phyloP scores from a whole-genome alignment of 2,113 vertebrate species.

The Phainopepla nitens region DNA sequence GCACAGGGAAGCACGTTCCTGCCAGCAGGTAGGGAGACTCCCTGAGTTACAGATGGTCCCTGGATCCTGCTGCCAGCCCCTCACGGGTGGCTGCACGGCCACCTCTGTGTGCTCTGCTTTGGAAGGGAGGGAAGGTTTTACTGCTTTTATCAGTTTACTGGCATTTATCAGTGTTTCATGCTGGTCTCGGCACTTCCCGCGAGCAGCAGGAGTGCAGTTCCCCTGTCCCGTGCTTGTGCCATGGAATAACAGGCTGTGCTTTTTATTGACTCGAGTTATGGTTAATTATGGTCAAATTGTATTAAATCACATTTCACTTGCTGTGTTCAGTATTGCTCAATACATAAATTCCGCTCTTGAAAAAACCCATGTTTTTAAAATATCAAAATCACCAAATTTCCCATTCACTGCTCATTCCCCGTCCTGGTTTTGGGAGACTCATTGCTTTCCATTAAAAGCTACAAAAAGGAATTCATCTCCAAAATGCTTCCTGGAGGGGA shows the following conservation, averaged over 20 bases:
- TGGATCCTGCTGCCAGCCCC: background rate
- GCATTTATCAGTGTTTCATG: background rate
- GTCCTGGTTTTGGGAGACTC: background rate
- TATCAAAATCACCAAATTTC: too few species aligned
- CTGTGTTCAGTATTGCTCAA: background rate
- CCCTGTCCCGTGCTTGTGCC: background rate
- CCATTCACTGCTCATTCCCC: background rate
- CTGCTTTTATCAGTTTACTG: too few species aligned
- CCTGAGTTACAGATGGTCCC: background rate
- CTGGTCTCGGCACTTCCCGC: background rate
- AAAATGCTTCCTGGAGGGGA: background rate
- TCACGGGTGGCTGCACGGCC: background rate
- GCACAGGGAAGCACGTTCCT: rapidly evolving
- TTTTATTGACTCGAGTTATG: background rate
- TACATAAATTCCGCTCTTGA: background rate
- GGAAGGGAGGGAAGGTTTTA: background rate
- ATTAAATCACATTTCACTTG: background rate
- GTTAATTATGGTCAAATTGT: background rate
- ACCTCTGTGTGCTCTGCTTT: background rate
- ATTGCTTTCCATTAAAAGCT: background rate
- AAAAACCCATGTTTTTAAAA: background rate
- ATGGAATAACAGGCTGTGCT: background rate
- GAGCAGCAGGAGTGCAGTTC: slow-evolving; percentile 24
- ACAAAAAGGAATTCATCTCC: background rate
- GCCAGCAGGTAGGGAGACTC: background rate